These are phyloP conservation scores for Aphelinus atriplicis DNA, from an alignment of 1,140 invertebrate genomes.

Conservation along the genomic window DNA sequence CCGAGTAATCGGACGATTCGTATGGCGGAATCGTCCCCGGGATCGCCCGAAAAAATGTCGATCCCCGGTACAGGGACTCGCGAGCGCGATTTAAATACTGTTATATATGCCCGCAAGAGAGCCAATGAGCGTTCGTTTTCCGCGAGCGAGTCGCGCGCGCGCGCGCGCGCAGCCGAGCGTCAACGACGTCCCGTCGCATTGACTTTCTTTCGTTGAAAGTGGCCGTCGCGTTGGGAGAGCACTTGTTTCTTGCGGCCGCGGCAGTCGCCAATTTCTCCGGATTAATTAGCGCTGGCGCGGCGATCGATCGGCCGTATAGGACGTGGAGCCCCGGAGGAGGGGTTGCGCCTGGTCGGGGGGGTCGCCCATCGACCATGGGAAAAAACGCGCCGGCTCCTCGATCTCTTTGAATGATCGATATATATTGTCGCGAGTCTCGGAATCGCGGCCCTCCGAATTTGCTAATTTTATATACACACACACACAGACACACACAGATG, in stretches of 20 bases:
- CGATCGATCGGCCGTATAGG: no score
- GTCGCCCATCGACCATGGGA: no score
- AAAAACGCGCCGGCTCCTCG: no score
- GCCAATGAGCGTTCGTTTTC: neutral
- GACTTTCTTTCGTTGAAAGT: constrained; percentile 8
- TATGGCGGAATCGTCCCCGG: no score
- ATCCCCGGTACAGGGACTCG: neutral
- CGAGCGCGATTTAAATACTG: constrained; percentile 8
- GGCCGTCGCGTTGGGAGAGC: neutral
- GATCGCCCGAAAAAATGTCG: neutral
- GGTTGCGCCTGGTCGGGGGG: neutral
- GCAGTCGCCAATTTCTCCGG: constrained; percentile 26
- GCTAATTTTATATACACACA: constrained; percentile 60
- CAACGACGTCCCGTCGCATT: neutral
- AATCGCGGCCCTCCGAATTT: constrained; percentile 57
- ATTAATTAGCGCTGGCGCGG: constrained; percentile 29
- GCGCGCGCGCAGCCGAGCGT: neutral
- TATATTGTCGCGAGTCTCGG: constrained; percentile 57
- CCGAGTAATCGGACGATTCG: no score
- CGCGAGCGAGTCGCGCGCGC: neutral
- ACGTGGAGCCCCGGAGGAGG: constrained; percentile 3
- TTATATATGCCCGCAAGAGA: neutral
- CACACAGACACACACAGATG: no score
- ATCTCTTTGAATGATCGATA: constrained; percentile 53
- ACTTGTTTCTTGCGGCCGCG: neutral